Evolutionary conservation across 2,113 vertebrate species (phyloP).

Genomic region (Oreochromis aureus): DNA sequence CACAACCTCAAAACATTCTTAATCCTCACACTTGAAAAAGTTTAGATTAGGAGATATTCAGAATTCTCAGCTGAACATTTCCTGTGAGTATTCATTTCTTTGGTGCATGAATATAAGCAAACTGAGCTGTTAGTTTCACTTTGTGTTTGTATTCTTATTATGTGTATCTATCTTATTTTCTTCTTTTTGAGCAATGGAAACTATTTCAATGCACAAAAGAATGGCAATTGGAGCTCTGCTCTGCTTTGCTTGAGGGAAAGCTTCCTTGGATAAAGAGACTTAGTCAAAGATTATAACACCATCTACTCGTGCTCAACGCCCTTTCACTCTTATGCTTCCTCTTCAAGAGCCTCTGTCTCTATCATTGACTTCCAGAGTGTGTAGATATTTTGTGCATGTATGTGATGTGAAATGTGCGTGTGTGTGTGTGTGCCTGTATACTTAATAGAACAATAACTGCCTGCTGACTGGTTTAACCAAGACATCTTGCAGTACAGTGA

Average conservation of each 20-base stretch:
- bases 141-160: not conserved
- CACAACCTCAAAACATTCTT: not conserved
- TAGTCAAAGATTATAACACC: not conserved
- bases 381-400: not conserved
- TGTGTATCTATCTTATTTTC: no score
- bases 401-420: not conserved
- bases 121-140: not conserved
- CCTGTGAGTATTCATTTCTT: not conserved
- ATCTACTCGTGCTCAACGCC: not conserved
- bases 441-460: slow-evolving; percentile 12
- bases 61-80: not conserved
- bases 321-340: not conserved
- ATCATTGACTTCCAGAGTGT: not conserved
- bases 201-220: not conserved
- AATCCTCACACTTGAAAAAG: not conserved
- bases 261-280: not conserved
- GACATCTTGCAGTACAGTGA: not conserved
- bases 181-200: not conserved
- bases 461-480: slow-evolving; percentile 22
- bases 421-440: not conserved
- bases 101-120: not conserved
- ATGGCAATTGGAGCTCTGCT: not conserved
- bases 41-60: not conserved
- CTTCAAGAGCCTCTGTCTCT: not conserved
- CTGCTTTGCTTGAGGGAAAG: not conserved